Evolutionary conservation across 92 coral and sea anemone species (phyloP), one percentile per base, ranked within the genome.

Genomic region (Phymanthus crucifer): DNA sequence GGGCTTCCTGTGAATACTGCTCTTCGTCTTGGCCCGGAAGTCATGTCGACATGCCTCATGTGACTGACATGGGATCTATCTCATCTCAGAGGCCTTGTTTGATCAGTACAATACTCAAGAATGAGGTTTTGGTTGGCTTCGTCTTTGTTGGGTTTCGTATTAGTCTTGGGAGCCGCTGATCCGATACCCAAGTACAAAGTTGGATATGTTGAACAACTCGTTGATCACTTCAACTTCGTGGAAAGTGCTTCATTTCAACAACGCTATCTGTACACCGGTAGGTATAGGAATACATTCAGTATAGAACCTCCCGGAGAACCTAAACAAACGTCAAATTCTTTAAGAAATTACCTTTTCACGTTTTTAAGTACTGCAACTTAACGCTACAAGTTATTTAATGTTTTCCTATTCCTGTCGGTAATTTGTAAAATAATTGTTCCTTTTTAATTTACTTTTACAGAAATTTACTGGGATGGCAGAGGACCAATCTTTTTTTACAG

Each of bases 401-500:
- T n/a, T n/a, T n/a, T n/a, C n/a, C n/a, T n/a, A n/a, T n/a, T n/a
- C n/a, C n/a, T n/a, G n/a, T n/a, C n/a, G n/a, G n/a, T n/a, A n/a
- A n/a, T n/a, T n/a, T n/a, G 48, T 43, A 10, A 10, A 11, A 10
- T 0, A 7, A 43, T 27, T 26, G 34, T 12, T 61, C n/a, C n/a
- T 24, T 54, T 29, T 17, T 24, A 16, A 10, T 32, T 11, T 40
- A n/a, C 7, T 37, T 36, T 6, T 7, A 35, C 82, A 87, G 99
- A 88, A 66, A 78, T 79, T 34, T 95, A 90, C 79, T 95, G 98
- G 98, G 86, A 95, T 79, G 88, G 81, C 54, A 87, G 87, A 26
- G 99, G 99, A 13, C 98, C 99, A 1, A 87, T 95, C 32, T 88
- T 95, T 72, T 88, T 95, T 77, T 95, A 95, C 77, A 95, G 98